Conservation (phyloP, 2,888 invertebrate genomes). For the Horisme vitalbata region DNA sequence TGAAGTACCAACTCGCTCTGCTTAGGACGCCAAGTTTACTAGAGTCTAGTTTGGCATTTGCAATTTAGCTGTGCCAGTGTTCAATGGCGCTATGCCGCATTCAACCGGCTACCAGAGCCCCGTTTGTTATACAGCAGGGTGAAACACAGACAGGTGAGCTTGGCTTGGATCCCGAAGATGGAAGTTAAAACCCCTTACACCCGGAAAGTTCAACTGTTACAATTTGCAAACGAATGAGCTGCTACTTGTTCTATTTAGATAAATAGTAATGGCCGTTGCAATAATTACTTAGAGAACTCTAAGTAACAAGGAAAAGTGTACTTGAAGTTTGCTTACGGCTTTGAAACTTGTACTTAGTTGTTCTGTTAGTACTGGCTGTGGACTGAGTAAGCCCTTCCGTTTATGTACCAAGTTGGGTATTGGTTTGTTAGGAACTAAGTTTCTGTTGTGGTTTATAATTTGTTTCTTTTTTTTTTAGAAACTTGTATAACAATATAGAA, state of each 20-base stretch:
- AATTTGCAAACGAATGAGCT: neutral
- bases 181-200: too few relatives aligned
- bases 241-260: constrained; percentile 13
- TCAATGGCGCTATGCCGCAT: too few relatives aligned
- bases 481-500: too few relatives aligned
- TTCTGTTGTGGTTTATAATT: neutral
- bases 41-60: too few relatives aligned
- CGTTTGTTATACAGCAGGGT: too few relatives aligned
- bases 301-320: constrained; percentile 36
- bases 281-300: constrained; percentile 39
- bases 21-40: too few relatives aligned
- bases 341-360: constrained; percentile 34
- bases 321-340: constrained; percentile 35
- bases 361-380: constrained; percentile 33
- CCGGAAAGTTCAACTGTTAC: too few relatives aligned
- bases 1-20: too few relatives aligned
- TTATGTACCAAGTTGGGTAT: constrained; percentile 14
- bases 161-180: too few relatives aligned
- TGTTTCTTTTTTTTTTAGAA: neutral
- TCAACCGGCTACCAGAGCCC: too few relatives aligned
- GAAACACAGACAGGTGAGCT: too few relatives aligned
- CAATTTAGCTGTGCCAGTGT: too few relatives aligned
- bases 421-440: constrained; percentile 2
- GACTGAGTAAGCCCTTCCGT: constrained; percentile 16
- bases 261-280: constrained; percentile 30